Evolutionary conservation across 2,797 vertebrate species (phyloP).

Genomic region (Oreochromis grahami): DNA sequence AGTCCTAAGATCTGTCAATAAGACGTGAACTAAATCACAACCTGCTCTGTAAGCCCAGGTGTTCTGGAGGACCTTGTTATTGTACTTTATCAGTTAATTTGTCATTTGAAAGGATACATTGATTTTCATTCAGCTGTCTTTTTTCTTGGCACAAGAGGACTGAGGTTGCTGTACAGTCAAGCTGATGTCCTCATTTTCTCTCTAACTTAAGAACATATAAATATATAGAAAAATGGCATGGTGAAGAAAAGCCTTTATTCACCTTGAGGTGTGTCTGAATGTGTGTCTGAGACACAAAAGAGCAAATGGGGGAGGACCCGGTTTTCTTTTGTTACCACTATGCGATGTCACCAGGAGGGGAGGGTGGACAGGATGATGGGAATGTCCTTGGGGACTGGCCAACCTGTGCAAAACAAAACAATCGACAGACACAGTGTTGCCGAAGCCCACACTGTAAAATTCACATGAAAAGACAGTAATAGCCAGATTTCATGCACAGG

Average conservation of each 20-base stretch:
- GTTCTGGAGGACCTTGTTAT: not conserved
- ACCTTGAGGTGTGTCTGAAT: slow-evolving; percentile 8
- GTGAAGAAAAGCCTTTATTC: slow-evolving; percentile 23
- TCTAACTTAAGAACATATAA: not conserved
- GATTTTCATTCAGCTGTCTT: slow-evolving; percentile 5
- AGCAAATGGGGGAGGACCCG: slow-evolving; percentile 3
- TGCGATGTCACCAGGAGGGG: slow-evolving; percentile 24
- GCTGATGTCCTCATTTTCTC: not conserved
- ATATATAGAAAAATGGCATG: not conserved
- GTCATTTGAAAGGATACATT: not conserved
- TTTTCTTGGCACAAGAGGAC: not conserved
- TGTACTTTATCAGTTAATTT: slow-evolving; percentile 26
- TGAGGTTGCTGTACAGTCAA: not conserved
- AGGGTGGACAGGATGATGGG: slow-evolving; percentile 10
- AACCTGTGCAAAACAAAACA: slow-evolving; percentile 21
- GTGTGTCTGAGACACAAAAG: not conserved
- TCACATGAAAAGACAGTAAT: not conserved
- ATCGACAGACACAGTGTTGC: not conserved
- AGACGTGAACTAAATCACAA: slow-evolving; percentile 4
- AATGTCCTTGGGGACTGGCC: slow-evolving; percentile 34
- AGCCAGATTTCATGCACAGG: not conserved
- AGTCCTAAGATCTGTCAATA: slow-evolving; percentile 2
- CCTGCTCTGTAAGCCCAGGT: not conserved
- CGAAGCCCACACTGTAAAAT: not conserved
- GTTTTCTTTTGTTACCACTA: slow-evolving; percentile 44